These are phyloP conservation scores for Ptyas mucosa DNA, from an alignment of 2,113 vertebrate species.

Conservation along the genomic window DNA sequence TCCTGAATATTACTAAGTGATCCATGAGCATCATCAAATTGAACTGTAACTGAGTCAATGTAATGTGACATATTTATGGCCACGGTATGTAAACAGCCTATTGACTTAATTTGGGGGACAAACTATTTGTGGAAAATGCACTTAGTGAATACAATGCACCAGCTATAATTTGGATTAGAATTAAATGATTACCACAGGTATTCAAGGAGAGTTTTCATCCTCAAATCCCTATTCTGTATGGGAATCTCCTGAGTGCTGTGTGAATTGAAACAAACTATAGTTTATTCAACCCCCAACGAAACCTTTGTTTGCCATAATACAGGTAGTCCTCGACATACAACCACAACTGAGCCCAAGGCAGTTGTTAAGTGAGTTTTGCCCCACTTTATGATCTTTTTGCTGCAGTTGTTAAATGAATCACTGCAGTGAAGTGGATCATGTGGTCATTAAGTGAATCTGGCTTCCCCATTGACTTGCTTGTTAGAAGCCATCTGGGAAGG, in stretches of 20 bases:
- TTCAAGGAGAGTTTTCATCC: neutral
- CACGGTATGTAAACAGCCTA: neutral
- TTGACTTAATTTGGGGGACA: neutral
- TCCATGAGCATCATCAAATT: neutral
- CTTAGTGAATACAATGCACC: neutral
- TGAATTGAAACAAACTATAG: neutral
- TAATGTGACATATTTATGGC: neutral
- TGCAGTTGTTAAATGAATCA: too few relatives aligned
- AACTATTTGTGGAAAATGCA: neutral
- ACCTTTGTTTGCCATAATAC: neutral
- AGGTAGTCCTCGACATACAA: neutral
- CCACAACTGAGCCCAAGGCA: neutral
- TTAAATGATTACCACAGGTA: neutral
- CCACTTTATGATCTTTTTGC: too few relatives aligned
- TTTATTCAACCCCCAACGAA: neutral
- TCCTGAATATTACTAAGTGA: neutral
- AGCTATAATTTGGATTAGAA: neutral
- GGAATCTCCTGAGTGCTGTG: neutral
- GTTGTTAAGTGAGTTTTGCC: too few relatives aligned
- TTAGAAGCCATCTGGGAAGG: too few relatives aligned
- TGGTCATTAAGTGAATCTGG: too few relatives aligned
- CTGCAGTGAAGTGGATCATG: too few relatives aligned
- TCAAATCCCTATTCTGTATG: neutral
- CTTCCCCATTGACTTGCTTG: too few relatives aligned
- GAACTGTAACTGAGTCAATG: neutral